Evolutionary conservation across 2,113 vertebrate species (phyloP).

Genomic region (Saimiri boliviensis): DNA sequence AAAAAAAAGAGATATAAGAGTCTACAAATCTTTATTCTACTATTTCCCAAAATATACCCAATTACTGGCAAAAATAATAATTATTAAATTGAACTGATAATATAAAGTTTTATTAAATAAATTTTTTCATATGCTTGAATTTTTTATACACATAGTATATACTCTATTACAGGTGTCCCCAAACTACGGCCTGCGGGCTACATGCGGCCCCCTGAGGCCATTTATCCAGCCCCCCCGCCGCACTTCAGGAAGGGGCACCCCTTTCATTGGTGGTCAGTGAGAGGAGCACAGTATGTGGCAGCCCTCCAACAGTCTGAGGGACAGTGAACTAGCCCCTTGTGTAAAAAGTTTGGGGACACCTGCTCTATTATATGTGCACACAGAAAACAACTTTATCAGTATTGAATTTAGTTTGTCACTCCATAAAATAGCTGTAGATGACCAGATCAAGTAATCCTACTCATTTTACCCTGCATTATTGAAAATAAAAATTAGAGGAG

Average conservation of each 20-base stretch:
- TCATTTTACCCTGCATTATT: neutral
- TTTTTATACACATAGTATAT: neutral
- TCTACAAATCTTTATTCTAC: neutral
- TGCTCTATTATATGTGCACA: neutral
- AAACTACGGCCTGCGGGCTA: no score
- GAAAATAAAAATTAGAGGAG: neutral
- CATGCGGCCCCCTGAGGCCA: no score
- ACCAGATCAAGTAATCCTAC: neutral
- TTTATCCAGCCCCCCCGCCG: no score
- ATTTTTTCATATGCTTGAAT: neutral
- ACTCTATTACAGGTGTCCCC: no score
- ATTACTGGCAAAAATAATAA: neutral
- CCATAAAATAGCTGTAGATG: neutral
- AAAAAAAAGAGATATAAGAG: neutral
- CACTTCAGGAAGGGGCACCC: no score
- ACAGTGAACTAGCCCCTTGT: no score
- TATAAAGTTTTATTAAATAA: neutral
- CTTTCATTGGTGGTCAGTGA: no score
- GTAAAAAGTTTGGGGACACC: no score
- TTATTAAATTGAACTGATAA: constrained; percentile 20
- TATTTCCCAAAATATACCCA: neutral
- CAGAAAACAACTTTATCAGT: neutral
- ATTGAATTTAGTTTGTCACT: neutral
- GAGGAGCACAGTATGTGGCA: no score
- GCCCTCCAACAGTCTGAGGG: no score